phyloP scores from a whole-genome alignment of 2,797 vertebrate genomes.

The Trematomus bernacchii region DNA sequence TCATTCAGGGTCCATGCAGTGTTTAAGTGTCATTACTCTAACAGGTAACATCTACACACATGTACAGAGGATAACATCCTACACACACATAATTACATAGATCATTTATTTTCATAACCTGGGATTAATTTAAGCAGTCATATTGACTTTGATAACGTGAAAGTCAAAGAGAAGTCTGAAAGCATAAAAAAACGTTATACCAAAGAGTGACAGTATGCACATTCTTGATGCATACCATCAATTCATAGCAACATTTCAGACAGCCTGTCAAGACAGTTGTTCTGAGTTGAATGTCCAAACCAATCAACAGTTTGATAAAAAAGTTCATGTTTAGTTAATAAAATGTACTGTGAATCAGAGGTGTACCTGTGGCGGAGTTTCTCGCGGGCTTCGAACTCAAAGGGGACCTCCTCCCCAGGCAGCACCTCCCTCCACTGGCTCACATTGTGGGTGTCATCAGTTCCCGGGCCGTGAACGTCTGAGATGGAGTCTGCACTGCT shows the following conservation, averaged over 20 bases:
- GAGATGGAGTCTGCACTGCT: slow-evolving; percentile 93
- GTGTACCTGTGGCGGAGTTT: slow-evolving; percentile 88
- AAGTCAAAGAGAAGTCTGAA: background rate
- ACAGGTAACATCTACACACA: background rate
- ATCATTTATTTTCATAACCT: background rate
- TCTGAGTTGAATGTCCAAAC: background rate
- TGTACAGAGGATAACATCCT: background rate
- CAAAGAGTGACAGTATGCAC: background rate
- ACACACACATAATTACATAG: background rate
- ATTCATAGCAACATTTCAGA: background rate
- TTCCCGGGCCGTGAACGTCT: slow-evolving; percentile 86
- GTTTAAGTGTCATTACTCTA: no score
- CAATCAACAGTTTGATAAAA: background rate
- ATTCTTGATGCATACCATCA: background rate
- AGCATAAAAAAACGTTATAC: no score
- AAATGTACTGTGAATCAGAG: background rate
- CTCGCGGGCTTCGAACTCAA: slow-evolving; percentile 96
- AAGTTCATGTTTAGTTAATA: background rate
- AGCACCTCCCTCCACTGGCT: slow-evolving; percentile 96
- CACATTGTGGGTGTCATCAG: slow-evolving; percentile 92
- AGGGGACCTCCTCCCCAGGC: slow-evolving; percentile 95
- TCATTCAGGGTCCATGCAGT: no score
- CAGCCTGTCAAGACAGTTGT: background rate
- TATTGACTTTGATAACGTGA: background rate
- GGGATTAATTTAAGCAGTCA: background rate